These are phyloP conservation scores for Argopecten irradians DNA, from an alignment of 1,140 invertebrate species.

Conservation along the genomic window DNA sequence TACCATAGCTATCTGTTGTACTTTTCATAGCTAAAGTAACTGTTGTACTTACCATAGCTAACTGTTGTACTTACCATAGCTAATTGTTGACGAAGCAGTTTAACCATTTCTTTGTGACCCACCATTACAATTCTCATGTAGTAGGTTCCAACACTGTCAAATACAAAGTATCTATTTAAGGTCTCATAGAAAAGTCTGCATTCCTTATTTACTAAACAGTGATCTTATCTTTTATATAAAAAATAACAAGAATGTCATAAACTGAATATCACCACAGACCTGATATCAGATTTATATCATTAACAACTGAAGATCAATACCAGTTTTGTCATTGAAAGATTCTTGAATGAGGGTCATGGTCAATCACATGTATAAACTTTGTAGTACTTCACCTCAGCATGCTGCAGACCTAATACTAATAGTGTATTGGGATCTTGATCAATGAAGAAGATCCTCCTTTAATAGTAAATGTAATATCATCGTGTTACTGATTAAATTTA, in stretches of 20 bases:
- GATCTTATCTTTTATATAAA: background rate
- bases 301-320: background rate
- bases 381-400: too few relatives aligned
- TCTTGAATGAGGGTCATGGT: too few relatives aligned
- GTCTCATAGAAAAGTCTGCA: background rate
- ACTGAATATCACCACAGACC: background rate
- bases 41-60: background rate
- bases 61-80: slow-evolving; percentile 54
- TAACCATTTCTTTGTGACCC: slow-evolving; percentile 65
- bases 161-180: background rate
- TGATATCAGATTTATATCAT: background rate
- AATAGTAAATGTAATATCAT: background rate
- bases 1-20: too few relatives aligned
- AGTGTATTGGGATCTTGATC: background rate
- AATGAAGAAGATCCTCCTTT: background rate
- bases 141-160: slow-evolving; percentile 65
- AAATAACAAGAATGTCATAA: background rate
- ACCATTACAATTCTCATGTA: slow-evolving; percentile 62
- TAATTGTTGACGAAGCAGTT: slow-evolving; percentile 63
- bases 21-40: too few relatives aligned
- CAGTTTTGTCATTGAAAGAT: background rate
- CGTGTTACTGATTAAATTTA: background rate
- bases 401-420: too few relatives aligned
- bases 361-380: too few relatives aligned
- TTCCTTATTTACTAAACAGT: background rate